Conservation (phyloP, 2,113 vertebrate species). For the Amblyopsis rosae region DNA sequence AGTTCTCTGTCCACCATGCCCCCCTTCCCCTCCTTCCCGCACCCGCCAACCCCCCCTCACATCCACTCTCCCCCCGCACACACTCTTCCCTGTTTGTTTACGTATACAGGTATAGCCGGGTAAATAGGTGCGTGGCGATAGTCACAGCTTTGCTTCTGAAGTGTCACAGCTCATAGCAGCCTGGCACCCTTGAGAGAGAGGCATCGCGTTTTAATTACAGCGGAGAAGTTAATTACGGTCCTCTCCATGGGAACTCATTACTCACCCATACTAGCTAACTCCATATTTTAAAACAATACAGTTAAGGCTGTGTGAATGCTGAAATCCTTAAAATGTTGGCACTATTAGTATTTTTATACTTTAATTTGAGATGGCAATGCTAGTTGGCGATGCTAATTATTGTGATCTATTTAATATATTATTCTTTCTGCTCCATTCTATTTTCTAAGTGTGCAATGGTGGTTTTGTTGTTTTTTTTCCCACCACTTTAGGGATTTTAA, state of each 20-base stretch:
- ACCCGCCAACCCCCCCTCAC: constrained; percentile 55
- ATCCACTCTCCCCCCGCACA: constrained; percentile 52
- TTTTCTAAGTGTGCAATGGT: background rate
- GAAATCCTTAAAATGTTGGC: too few relatives aligned
- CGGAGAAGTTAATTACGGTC: constrained; percentile 83
- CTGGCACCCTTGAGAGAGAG: constrained; percentile 74
- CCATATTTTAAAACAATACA: constrained; percentile 16
- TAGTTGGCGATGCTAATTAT: background rate
- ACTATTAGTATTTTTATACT: background rate
- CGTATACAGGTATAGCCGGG: background rate
- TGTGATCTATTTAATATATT: background rate
- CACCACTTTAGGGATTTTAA: too few relatives aligned
- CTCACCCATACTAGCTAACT: constrained; percentile 27
- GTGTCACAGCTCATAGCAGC: constrained; percentile 85
- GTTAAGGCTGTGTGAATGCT: too few relatives aligned
- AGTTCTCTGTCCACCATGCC: constrained; percentile 42
- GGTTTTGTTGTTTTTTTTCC: background rate
- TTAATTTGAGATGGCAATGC: background rate
- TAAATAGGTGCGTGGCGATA: constrained; percentile 53
- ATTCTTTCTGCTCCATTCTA: background rate
- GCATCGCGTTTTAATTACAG: constrained; percentile 86
- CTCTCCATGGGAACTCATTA: constrained; percentile 56
- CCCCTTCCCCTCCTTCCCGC: constrained; percentile 22
- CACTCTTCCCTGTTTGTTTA: constrained; percentile 2
- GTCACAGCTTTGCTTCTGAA: constrained; percentile 78